Base-by-base conservation (phyloP, 2,113 vertebrate species). In the Ceyx margarethae region DNA sequence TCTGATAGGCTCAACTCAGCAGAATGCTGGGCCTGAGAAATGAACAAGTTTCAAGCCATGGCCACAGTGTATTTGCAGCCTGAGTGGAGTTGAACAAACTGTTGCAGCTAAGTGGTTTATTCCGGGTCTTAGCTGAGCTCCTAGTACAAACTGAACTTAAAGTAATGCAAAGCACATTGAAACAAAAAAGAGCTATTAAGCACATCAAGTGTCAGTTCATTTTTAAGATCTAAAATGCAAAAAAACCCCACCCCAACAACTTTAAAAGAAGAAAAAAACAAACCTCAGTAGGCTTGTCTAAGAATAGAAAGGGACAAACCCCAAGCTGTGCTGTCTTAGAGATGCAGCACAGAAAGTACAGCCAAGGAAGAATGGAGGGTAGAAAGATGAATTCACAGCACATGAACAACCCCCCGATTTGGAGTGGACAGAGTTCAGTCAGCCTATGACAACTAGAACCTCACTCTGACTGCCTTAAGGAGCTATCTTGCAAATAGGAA, bases 331-430 rank as follows among this genome's bases (percentile, higher is more conserved):
- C 61, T 93, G 86, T 90, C 84, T 80, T 66, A 68, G 81, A 91
- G 91, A 89, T 62, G 86, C 67, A 90, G 94, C 86, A 95, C 84
- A 92, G 67, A 92, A 95, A 95, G 93, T 94, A 92, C 94, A 92
- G 91, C 87, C 93, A 96, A 92, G 72, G 66, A 28, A 73, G 73
- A 91, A 58, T 0, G 0, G 54, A 93, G 81, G 64, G 62, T n/a
- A 84, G 60, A 77, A 75, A 62, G 57, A 84, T 43, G 61, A 92
- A 73, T 62, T 93, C 81, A 79, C 1, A 1, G 58, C 75, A 95
- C 81, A 67, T 87, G 89, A 81, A 67, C 54, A 93, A 69, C 20
- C 14, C 74, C 25, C 51, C 68, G 78, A 93, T 93, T 87, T 92
- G 81, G 84, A 85, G 46, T 15, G 17, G 50, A 85, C 72, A 14